Percentiles rank a stretch among this genome's conserved stretches.
Conservation (phyloP, 1,140 invertebrate species). For the Anoplolepis gracilipes region DNA sequence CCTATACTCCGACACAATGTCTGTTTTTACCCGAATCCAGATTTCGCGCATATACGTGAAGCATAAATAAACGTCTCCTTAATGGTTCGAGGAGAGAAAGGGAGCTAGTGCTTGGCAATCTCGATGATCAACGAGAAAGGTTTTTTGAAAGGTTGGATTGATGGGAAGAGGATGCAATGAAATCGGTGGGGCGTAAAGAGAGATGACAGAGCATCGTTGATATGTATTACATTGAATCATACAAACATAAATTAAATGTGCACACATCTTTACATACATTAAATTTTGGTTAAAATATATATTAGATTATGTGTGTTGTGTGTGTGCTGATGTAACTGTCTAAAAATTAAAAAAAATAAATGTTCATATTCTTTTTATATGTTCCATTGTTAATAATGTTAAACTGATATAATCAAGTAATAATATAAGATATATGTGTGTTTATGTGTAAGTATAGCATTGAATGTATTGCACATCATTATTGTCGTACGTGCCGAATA, state of each 20-base stretch:
- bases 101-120: neutral
- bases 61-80: constrained; percentile 45
- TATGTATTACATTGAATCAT: neutral
- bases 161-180: neutral
- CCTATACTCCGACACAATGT: constrained; percentile 26
- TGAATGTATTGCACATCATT: neutral
- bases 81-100: constrained; percentile 28
- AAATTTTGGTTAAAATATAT: neutral
- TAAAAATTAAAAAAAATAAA: neutral
- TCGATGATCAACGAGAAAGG: constrained; percentile 27
- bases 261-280: neutral
- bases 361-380: neutral
- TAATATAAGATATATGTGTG: neutral
- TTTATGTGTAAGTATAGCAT: too few relatives aligned
- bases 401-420: neutral
- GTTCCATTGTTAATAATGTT: too few relatives aligned
- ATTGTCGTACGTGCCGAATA: neutral
- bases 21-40: constrained; percentile 46
- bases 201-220: constrained; percentile 12
- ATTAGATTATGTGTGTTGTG: too few relatives aligned
- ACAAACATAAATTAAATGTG: neutral
- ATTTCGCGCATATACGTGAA: constrained; percentile 36
- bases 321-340: too few relatives aligned
- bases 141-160: constrained; percentile 8
- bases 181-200: neutral